A percentile compares a stretch with the other conserved stretches of the same genome.
phyloP scores from a whole-genome alignment of 2,113 vertebrate species.

The Pedetes capensis region DNA sequence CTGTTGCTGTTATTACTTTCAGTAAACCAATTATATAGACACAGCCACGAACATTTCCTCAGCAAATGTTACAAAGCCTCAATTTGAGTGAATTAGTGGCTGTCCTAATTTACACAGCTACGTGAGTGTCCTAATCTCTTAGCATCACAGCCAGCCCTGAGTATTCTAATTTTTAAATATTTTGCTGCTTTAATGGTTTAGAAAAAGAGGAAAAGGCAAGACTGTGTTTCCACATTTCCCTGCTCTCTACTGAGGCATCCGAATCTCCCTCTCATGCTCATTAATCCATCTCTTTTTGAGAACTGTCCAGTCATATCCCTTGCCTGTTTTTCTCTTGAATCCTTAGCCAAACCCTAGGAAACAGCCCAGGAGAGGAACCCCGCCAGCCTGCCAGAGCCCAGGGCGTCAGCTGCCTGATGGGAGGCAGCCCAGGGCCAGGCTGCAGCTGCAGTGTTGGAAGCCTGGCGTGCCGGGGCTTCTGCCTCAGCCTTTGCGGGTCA shows the following conservation, averaged over 20 bases:
- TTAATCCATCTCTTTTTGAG: not conserved
- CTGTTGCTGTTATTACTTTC: not conserved
- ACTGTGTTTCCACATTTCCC: not conserved
- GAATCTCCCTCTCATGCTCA: not conserved
- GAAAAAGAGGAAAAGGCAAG: not conserved
- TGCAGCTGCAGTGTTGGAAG: not conserved
- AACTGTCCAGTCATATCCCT: not conserved
- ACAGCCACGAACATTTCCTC: not conserved
- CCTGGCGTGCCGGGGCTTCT: not conserved
- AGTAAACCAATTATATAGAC: not conserved
- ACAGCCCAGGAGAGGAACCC: not conserved
- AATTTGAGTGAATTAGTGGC: not conserved
- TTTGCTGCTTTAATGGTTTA: not conserved
- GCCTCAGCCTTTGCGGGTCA: too few relatives aligned
- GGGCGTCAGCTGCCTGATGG: not conserved
- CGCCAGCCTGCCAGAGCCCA: not conserved
- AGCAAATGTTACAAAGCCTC: not conserved
- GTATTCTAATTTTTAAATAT: not conserved
- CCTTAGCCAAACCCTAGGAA: not conserved
- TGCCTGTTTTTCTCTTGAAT: not conserved
- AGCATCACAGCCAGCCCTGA: accelerated
- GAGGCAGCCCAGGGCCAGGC: not conserved
- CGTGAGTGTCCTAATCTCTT: not conserved
- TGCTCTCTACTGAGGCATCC: not conserved
- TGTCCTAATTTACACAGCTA: not conserved